These are phyloP conservation scores for Leptocoma aspasia DNA, from an alignment of 2,113 vertebrate species.

Conservation along the genomic window DNA sequence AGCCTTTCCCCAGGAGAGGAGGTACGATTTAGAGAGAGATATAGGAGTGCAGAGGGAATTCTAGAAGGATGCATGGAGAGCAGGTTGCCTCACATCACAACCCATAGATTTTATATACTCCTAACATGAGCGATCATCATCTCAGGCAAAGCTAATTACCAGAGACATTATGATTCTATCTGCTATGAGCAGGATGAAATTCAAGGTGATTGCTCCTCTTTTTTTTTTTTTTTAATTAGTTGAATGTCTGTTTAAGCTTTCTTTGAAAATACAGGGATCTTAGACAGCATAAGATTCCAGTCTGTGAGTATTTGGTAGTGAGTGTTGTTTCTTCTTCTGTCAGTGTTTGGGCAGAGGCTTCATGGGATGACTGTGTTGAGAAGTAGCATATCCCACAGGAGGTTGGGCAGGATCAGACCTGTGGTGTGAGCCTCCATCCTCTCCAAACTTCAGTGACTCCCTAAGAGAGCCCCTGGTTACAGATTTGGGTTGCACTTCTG, in stretches of 20 bases:
- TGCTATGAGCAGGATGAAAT: not conserved
- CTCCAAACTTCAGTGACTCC: not conserved
- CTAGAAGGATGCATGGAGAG: not conserved
- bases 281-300: not conserved
- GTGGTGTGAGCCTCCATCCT: not conserved
- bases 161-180: conserved; percentile 30
- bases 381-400: not conserved
- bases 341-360: not conserved
- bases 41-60: not conserved
- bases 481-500: not conserved
- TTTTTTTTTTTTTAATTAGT: not conserved
- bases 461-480: not conserved
- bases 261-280: conserved; percentile 32
- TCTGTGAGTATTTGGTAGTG: not conserved
- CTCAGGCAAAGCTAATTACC: conserved; percentile 8
- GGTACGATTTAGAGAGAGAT: conserved; percentile 5
- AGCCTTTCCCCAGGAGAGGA: conserved; percentile 23
- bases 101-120: not conserved
- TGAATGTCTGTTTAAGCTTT: not conserved
- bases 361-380: not conserved
- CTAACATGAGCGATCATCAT: conserved; percentile 33
- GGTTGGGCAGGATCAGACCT: not conserved
- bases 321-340: not conserved
- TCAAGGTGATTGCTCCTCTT: not conserved
- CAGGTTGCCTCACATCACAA: not conserved